Evolutionary conservation across 2,888 invertebrate genomes (phyloP), one percentile per base, ranked within the genome.

Genomic region (Nomada goodeniana): DNA sequence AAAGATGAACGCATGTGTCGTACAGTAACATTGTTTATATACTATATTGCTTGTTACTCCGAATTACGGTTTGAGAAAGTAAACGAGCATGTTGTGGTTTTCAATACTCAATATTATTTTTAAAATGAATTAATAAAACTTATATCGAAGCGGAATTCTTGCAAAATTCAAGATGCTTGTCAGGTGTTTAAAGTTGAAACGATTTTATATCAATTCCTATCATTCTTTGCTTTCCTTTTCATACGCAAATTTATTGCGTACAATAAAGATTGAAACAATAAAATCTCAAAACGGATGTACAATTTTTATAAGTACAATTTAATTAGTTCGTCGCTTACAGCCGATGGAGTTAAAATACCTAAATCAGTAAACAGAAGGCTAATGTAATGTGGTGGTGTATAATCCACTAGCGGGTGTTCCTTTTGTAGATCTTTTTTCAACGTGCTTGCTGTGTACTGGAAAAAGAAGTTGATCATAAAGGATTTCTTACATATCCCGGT

Each of bases 321-420:
- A 84, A 99, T 98, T 29, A 99, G 95, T 95, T 99, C 98, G 91
- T 99, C 99, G 93, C 99, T 98, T 42, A 99, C 98, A 68, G 99
- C 99, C 0, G 99, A 98, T 0, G 99, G 98, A 1, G 99, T 98
- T 36, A 99, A 94, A 83, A 99, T 98, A 1, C 99, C 99, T 82
- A 99, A 95, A 94, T 99, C 99, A 0, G 99, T 99, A 92, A 99
- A 98, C 42, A 99, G 94, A 44, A 99, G 95, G 0, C 97, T 98
- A 42, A 99, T 98, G 89, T 97, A 98, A 1, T 96, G 96, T 0
- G 99, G 99, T 0, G 99, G 98, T 0, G 99, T 99, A 93, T 99
- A 99, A 94, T 99, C 99, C 0, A 99, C 98, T 72, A 98, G 93
- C 0, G 99, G 98, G 93, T 98, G 97, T 84, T 96, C 95, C 86